phyloP scores from a whole-genome alignment of 2,113 vertebrate genomes.

The Felis chaus region DNA sequence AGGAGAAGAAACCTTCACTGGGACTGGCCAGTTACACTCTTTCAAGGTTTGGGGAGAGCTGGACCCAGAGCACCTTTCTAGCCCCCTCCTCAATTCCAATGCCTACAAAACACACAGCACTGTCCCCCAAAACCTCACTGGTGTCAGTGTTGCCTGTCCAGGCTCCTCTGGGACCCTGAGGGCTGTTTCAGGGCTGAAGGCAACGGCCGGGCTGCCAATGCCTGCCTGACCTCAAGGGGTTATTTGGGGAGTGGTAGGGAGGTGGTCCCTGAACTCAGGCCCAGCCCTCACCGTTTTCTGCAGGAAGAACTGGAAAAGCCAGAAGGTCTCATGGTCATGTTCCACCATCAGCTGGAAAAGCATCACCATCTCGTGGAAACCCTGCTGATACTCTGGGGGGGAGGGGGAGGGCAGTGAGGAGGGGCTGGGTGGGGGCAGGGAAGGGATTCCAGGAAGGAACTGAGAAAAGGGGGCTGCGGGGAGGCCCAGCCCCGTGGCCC shows the following conservation, averaged over 20 bases:
- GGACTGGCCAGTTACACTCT: neutral
- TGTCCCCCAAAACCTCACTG: neutral
- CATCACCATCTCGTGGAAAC: conserved; percentile 79
- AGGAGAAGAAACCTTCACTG: neutral
- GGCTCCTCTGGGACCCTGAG: neutral
- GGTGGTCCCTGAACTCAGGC: neutral
- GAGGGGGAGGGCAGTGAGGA: neutral
- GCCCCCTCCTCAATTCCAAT: neutral
- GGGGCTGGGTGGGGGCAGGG: neutral
- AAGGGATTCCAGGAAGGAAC: neutral
- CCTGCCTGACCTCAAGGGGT: neutral
- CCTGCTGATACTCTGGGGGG: conserved; percentile 72
- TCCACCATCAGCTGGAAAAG: conserved; percentile 74
- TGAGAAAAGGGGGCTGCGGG: neutral
- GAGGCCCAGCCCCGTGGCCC: neutral
- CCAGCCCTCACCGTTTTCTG: conserved; percentile 72
- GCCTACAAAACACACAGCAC: neutral
- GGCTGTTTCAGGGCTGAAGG: neutral
- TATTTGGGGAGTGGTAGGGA: neutral
- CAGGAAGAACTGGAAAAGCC: conserved; percentile 81
- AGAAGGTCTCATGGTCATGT: conserved; percentile 72
- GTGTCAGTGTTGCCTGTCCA: too few species aligned
- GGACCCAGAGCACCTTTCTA: neutral
- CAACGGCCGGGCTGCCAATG: neutral
- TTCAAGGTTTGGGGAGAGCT: neutral